Evolutionary conservation across 2,888 invertebrate genomes (phyloP).

Genomic region (Caenorhabditis zanzibari): DNA sequence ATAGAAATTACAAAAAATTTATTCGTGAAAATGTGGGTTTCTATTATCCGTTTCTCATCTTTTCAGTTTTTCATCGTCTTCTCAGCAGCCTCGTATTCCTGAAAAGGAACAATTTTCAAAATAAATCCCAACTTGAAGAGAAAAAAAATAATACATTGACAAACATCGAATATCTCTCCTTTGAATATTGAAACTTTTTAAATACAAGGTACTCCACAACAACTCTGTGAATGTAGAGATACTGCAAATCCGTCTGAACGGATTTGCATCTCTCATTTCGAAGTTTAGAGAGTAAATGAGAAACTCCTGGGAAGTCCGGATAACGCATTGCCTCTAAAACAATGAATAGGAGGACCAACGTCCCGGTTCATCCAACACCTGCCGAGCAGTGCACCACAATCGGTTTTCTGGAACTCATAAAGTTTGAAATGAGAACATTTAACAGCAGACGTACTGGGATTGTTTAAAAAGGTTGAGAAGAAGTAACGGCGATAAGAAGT

Average conservation of each 20-base stretch:
- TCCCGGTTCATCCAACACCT: conserved; percentile 62
- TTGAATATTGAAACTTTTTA: conserved; percentile 23
- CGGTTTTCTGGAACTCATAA: conserved; percentile 22
- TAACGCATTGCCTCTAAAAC: conserved; percentile 40
- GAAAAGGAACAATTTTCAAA: not conserved
- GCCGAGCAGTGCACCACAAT: conserved; percentile 60
- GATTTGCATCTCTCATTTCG: conserved; percentile 66
- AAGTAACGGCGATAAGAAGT: conserved; percentile 28
- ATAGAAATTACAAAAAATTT: no score
- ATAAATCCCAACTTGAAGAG: not conserved
- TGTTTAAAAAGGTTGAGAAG: conserved; percentile 19
- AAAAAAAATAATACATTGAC: conserved; percentile 8
- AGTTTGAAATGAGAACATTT: not conserved
- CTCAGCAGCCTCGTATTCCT: conserved; percentile 2
- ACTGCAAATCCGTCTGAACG: conserved; percentile 71
- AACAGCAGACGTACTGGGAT: not conserved
- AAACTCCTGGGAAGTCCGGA: conserved; percentile 44
- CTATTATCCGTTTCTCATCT: no score
- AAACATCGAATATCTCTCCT: conserved; percentile 32
- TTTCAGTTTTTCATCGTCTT: no score
- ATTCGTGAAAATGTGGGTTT: no score
- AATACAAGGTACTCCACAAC: conserved; percentile 65
- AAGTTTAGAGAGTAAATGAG: conserved; percentile 45
- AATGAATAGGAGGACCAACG: conserved; percentile 51
- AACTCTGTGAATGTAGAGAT: conserved; percentile 72